Conservation (phyloP, 2,797 vertebrate genomes). For the Streptopelia turtur region DNA sequence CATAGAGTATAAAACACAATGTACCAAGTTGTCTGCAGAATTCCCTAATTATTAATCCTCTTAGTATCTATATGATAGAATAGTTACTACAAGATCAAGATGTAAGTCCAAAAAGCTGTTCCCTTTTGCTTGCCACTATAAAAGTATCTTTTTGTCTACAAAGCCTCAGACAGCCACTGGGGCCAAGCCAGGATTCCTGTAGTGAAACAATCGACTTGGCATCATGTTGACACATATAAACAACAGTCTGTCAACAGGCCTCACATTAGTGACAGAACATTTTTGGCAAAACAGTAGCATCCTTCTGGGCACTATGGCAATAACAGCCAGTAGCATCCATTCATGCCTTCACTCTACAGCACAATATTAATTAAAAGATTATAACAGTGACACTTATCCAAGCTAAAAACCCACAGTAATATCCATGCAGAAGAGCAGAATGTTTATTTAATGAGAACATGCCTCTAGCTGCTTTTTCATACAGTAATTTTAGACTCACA, state of each 20-base stretch:
- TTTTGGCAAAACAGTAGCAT: constrained; percentile 83
- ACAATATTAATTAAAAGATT: constrained; percentile 81
- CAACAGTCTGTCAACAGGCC: constrained; percentile 92
- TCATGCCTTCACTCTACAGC: constrained; percentile 70
- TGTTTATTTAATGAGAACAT: constrained; percentile 56
- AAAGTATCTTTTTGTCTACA: constrained; percentile 72
- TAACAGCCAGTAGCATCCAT: constrained; percentile 77
- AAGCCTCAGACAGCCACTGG: constrained; percentile 82
- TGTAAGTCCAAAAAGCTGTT: constrained; percentile 53
- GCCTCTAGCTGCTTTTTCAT: constrained; percentile 61
- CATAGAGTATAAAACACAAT: constrained; percentile 6
- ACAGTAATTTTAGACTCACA: constrained; percentile 38
- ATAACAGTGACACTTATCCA: constrained; percentile 68
- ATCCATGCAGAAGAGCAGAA: constrained; percentile 32
- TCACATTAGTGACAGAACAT: constrained; percentile 83
- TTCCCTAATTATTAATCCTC: constrained; percentile 30
- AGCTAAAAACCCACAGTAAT: constrained; percentile 44
- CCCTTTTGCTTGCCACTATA: constrained; percentile 42
- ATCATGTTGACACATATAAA: constrained; percentile 90
- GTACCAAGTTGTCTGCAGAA: not conserved
- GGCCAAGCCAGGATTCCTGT: constrained; percentile 84
- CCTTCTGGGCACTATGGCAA: constrained; percentile 80
- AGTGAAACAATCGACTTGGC: constrained; percentile 84
- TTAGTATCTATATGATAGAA: constrained; percentile 15
- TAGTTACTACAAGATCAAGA: constrained; percentile 40